Base-by-base conservation (phyloP, 2,888 invertebrate species). In the Rutpela maculata region DNA sequence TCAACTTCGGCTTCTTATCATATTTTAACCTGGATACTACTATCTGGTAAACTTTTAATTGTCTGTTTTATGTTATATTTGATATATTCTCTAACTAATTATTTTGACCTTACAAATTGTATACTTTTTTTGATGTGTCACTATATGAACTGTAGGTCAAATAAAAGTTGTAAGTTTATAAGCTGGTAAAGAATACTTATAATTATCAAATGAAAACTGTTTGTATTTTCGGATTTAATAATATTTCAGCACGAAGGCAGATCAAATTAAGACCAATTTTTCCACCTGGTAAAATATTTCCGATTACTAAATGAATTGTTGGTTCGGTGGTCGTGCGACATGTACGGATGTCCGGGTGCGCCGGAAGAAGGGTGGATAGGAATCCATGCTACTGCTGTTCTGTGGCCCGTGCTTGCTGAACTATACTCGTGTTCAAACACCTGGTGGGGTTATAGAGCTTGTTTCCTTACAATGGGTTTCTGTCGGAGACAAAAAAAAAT, bases 331-430 rank as follows among this genome's bases (percentile, higher is more conserved):
- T 79, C 84, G 85, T 81, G 84, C 83, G 83, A 82, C 85, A 84
- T 84, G 85, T 86, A 83, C 86, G 87, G 86, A 86, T 84, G 86
- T 88, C 86, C 87, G 88, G 87, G 85, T 85, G 81, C 78, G 84
- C 87, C 86, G 84, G 82, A 88, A 88, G 86, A 86, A 86, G 87
- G 87, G 86, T 83, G 84, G 85, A 84, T 84, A 84, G 85, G 86
- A 87, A 88, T 87, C 86, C 84, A 83, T 84, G 85, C 77, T 79
- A 80, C 82, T 80, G 78, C 79, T 75, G 72, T 71, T 67, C 50
- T 38, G 66, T 71, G 74, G 69, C 76, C 74, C 77, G 74, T 78
- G 80, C 70, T 65, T 59, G 59, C 63, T 71, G 79, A 77, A 78
- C 78, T 78, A 75, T 79, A 81, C 81, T 75, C 71, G 73, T 56